Base-by-base conservation (phyloP, 2,113 vertebrate genomes). In the crab-eating macaque (Macaca fascicularis) region DNA sequence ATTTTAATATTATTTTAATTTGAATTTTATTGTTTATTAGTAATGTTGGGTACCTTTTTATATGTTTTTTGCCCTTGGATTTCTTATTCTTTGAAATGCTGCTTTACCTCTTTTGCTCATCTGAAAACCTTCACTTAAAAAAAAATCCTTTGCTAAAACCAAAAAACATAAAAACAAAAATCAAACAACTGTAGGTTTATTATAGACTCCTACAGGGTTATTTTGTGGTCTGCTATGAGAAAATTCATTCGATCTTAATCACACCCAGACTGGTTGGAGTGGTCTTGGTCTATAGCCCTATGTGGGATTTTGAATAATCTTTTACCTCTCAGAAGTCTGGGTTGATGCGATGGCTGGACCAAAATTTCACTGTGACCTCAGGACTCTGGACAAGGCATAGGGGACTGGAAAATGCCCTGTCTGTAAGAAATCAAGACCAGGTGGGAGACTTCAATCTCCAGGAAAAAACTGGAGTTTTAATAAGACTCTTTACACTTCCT, bases 1-100 rank as follows among this genome's bases (percentile, higher is more conserved):
- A 48, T 80, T 94, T 88, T 69, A 69, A 3, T 89, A 27, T 70
- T n/a, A 64, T 38, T 96, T 91, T 85, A 94, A 89, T 94, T 93
- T 96, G 8, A 27, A 70, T 92, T 80, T 69, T 30, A 30, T 35
- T 82, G 35, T 87, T 89, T 75, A 57, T 4, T 76, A 52, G 75
- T 67, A n/a, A 84, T 84, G 20, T 52, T 97, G 20, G 25, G 35
- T 78, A 80, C 11, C 14, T 40, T 89, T 92, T 87, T 87, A 59
- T 59, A n/a, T 84, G 22, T 38, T 27, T 80, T 94, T 95, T 67
- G 11, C 11, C 12, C 30, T n/a, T 74, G 52, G 10, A 6, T 87
- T 93, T 93, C n/a, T 92, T 79, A 82, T 45, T 92, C 85, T 95
- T 79, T 75, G 50, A 92, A 89, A 79, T 82, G 11, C 9, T 3